Evolutionary conservation across 1,140 invertebrate species (phyloP), one percentile per base, ranked within the genome.

Genomic region (Pseudomyrmex concolor): DNA sequence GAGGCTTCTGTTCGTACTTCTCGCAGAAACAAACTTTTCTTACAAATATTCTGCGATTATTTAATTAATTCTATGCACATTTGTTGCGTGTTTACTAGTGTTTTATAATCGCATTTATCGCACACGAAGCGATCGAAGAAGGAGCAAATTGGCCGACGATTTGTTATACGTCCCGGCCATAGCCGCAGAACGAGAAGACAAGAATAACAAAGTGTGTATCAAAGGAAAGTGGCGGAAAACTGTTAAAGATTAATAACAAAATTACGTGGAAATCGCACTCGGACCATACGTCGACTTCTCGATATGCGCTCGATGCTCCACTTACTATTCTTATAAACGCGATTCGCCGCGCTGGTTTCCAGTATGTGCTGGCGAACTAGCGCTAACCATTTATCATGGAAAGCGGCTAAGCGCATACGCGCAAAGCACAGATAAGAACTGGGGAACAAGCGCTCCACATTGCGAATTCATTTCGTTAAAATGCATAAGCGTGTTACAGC

Each of bases 241-340:
- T n/a, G 19, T 57, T 48, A 48, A 70, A 59, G 9, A 10, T 68
- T 68, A 57, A 78, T 78, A 78, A 59, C n/a, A 12, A 59, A 76
- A 34, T 25, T 8, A 7, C 34, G 34, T 78, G 86, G 72, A 84
- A 72, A 57, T 34, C 43, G 45, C 68, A 17, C 73, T 67, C n/a
- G 55, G 34, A 34, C 54, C 12, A 80, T 74, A 25, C 70, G 84
- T 87, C 86, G 84, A 83, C 64, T 57, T 68, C 51, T 59, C 43
- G 55, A 63, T 34, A 34, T 51, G 25, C 17, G 71, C 19, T 87
- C 85, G 71, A 87, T 84, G 86, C 19, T 81, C 86, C 54, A 88
- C 83, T 87, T 88, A 76, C 76, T 88, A 88, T 76, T 87, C 60
- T 87, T 88, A 77, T 72, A 57, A 55, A 15, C 10, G 25, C 59